Evolutionary conservation across 2,797 vertebrate species (phyloP), one percentile per base, ranked within the genome.

Genomic region (Spheniscus humboldti): DNA sequence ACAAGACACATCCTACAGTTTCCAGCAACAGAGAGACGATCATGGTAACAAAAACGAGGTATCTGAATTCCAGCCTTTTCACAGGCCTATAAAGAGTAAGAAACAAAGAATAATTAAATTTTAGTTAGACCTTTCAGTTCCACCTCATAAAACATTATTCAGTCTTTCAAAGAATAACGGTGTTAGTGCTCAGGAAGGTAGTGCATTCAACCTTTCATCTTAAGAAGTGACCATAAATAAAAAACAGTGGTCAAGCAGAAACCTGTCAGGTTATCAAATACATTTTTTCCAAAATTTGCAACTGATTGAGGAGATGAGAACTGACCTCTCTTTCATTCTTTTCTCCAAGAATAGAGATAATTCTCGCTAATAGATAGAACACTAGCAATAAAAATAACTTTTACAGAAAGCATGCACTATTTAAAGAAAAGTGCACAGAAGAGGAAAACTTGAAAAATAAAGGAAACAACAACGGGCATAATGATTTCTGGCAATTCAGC

Each of bases 1-100:
- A 99, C 99, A 95, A 99, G 98, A 98, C 99, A 99, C 99, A 99
- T 99, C 39, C 99, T 98, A 94, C 99, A 99, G 97, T 99, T 99
- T 94, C 99, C 99, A 64, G 99, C 99, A 76, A 99, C 98, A 5
- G 99, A 99, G 90, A 99, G 98, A 45, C 99, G 99, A 96, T 99
- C 99, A 14, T 99, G 99, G 67, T 99, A 99, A 97, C 99, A 99
- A 97, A 99, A 99, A 28, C 99, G 98, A 71, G 99, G 99, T 92
- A 99, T 99, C 97, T 99, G 99, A 94, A 99, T 98, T 76, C 99
- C 99, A 95, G 98, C 98, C 93, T 99, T 99, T 96, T 99, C 99
- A 96, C 99, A 99, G 41, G 99, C 99, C 99, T 99, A 93, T 7
- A 56, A 96, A 68, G 57, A 90, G 43, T 41, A 90, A 87, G 33